Evolutionary conservation across 2,888 invertebrate genomes (phyloP), one percentile per base, ranked within the genome.

Genomic region (Leptinotarsa tumamoca): DNA sequence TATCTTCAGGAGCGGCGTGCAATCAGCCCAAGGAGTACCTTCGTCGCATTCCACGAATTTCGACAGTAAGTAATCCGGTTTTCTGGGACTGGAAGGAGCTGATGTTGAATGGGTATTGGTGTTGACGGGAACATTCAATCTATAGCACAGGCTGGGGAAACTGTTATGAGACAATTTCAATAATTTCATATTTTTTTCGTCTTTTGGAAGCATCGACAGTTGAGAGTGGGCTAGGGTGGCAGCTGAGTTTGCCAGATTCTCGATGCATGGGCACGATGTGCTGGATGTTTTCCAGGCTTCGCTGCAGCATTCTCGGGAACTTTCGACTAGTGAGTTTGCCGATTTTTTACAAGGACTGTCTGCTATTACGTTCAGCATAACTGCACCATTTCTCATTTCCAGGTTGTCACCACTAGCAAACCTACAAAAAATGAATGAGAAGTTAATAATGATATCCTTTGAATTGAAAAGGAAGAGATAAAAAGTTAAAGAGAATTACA

Each of bases 241-340:
- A 0, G 86, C 85, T 0, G 88, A 87, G 82, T 84, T 88, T 1
- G 88, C 86, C 27, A 91, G 84, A 81, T 91, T 89, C 84, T 94
- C 94, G 73, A 94, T 94, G 85, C 94, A 94, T 1, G 94, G 94
- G 83, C 94, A 94, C 5, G 94, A 94, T 27, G 92, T 92, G 84
- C 93, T 93, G 1, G 92, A 89, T 0, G 89, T 88, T 74, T 86
- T 86, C 84, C 85, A 87, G 2, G 83, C 80, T 67, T 88, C 88
- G 52, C 90, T 89, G 66, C 89, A 89, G 74, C 89, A 89, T 72
- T 89, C 89, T n/a, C 90, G 89, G 3, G 90, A 90, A 80, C 90
- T 90, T 77, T 91, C 86, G 13, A 90, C 83, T 72, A 90, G 89
- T 23, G 89, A 88, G 72, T 90, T 90, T 10, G 90, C 88, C 0